Percentiles rank a stretch among this genome's conserved stretches.
Evolutionary conservation across 2,888 invertebrate species (phyloP).

Genomic region (Ennomos quercinarius): DNA sequence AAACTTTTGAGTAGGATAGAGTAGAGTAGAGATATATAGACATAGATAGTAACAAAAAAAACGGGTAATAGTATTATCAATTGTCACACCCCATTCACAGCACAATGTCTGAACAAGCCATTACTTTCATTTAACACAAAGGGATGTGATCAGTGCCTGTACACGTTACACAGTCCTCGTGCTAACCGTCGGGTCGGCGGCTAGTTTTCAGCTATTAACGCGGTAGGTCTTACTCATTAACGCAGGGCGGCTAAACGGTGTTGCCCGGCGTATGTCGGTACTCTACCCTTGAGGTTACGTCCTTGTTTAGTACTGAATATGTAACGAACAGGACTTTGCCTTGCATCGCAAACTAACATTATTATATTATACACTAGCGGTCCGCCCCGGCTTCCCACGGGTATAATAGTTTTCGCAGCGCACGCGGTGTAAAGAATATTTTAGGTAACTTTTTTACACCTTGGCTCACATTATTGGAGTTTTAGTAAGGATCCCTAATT

Average conservation of each 20-base stretch:
- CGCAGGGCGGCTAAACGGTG: slow-evolving; percentile 73
- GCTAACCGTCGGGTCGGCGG: slow-evolving; percentile 71
- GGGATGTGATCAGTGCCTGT: slow-evolving; percentile 47
- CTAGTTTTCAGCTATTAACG: slow-evolving; percentile 82
- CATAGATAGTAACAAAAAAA: too few relatives aligned
- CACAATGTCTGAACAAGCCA: slow-evolving; percentile 32
- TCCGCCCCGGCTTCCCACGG: too few relatives aligned
- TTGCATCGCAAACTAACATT: too few relatives aligned
- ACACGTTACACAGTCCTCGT: slow-evolving; percentile 56
- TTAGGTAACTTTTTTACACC: too few relatives aligned
- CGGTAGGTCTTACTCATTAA: slow-evolving; percentile 80
- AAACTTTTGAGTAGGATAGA: too few relatives aligned
- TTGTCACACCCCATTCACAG: slow-evolving; percentile 9
- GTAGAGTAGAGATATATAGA: too few relatives aligned
- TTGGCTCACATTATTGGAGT: too few relatives aligned
- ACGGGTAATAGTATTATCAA: too few relatives aligned
- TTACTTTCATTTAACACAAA: slow-evolving; percentile 41
- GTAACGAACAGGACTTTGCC: slow-evolving; percentile 27
- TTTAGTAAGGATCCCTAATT: too few relatives aligned
- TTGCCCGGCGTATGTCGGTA: slow-evolving; percentile 58
- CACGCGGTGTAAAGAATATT: too few relatives aligned
- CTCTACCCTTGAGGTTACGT: slow-evolving; percentile 51
- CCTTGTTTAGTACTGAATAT: slow-evolving; percentile 34
- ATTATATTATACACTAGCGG: too few relatives aligned
- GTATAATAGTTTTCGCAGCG: too few relatives aligned